Percentiles rank a stretch among this genome's conserved stretches.
Evolutionary conservation across 2,113 vertebrate genomes (phyloP).

Genomic region (Acanthochromis polyacanthus): DNA sequence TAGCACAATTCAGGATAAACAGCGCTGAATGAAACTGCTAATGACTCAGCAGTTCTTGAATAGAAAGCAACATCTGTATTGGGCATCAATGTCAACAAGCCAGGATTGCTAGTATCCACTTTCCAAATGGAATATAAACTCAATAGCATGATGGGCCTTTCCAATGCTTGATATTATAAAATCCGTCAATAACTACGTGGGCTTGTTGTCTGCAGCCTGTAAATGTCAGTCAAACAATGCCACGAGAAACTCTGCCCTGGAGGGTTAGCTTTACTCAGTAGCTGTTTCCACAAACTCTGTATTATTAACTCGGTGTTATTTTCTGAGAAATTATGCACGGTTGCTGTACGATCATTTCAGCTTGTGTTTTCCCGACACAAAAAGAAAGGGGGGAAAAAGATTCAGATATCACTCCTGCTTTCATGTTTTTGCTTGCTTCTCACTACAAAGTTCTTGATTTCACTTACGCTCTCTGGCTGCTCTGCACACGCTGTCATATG

Average conservation of each 20-base stretch:
- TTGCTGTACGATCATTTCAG: not conserved
- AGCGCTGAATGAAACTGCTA: no score
- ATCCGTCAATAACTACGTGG: not conserved
- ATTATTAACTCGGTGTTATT: not conserved
- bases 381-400: not conserved
- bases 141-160: not conserved
- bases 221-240: not conserved
- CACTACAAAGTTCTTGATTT: constrained; percentile 2
- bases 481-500: not conserved
- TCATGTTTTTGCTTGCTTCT: not conserved
- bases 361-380: not conserved
- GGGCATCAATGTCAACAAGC: not conserved
- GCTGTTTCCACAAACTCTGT: not conserved
- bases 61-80: no score
- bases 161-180: not conserved
- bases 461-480: not conserved
- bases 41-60: no score
- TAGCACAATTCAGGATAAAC: no score
- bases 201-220: not conserved
- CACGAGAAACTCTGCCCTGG: not conserved
- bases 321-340: not conserved
- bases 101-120: not conserved
- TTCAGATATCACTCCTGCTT: not conserved
- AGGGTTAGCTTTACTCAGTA: not conserved
- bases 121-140: not conserved